Evolutionary conservation across 2,113 vertebrate genomes (phyloP), one percentile per base, ranked within the genome.

Genomic region (Rhinoderma darwinii): DNA sequence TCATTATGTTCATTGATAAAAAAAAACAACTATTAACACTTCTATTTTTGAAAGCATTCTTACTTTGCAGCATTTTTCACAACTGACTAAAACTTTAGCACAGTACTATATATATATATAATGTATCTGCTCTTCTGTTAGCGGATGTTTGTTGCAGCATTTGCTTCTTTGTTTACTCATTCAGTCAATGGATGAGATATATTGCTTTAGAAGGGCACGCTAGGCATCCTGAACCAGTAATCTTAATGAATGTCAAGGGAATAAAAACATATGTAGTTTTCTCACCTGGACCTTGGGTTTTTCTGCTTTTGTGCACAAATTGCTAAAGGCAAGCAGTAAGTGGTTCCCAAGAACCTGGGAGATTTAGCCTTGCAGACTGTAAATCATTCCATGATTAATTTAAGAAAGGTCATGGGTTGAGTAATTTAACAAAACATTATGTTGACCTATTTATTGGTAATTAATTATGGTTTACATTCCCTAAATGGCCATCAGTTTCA

Each of bases 381-480:
- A 87, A 87, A 87, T 87, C 79, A 87, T 82, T 87, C 78, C 56
- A 63, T 75, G 86, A 82, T 74, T 87, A 74, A 82, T 87, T 87
- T 87, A 82, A 37, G 68, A 87, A 87, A 82, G 86, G 86, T 87
- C 70, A 75, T 5, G 14, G 79, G 86, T 87, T 82, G 54, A 87
- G 43, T 73, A 73, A 81, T 75, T 87, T 79, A 82, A 82, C 86
- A 82, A 87, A 87, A 87, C 77, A 86, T 82, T 75, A 74, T 63
- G 86, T 70, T 82, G 86, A 74, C 79, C 78, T 87, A 82, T 82
- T 82, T 87, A 87, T 87, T 72, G 79, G 78, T 74, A 74, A 87
- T 87, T 87, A 79, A 87, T 82, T 87, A 63, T 39, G 82, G 86
- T 70, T 63, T 82, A 82, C 68, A 87, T 82, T 87, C 70, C 37